Conservation (phyloP, 2,888 invertebrate genomes). For the Ornithoptera priamus region DNA sequence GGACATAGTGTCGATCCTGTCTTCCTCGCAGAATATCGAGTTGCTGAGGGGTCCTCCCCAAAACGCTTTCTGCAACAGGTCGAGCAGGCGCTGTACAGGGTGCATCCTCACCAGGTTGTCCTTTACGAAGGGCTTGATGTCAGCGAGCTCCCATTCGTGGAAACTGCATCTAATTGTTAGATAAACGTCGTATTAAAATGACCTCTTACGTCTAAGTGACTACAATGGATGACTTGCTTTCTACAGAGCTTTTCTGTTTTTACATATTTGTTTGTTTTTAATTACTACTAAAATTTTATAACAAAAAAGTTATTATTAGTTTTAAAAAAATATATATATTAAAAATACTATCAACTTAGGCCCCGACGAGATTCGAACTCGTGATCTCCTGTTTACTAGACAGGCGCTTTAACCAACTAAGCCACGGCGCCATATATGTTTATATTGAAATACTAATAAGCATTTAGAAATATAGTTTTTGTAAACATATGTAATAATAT, state of each 20-base stretch:
- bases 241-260: too few relatives aligned
- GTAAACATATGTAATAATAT: background rate
- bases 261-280: too few relatives aligned
- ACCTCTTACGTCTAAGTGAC: too few relatives aligned
- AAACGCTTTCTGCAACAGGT: constrained; percentile 58
- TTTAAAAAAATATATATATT: background rate
- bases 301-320: too few relatives aligned
- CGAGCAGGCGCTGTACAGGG: constrained; percentile 54
- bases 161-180: constrained; percentile 48
- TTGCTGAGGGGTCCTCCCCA: constrained; percentile 59
- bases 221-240: too few relatives aligned
- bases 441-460: background rate
- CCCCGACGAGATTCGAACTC: constrained; percentile 77
- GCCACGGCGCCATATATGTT: constrained; percentile 80
- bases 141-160: constrained; percentile 56
- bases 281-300: too few relatives aligned
- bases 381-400: constrained; percentile 77
- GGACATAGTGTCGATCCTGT: constrained; percentile 48
- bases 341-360: constrained; percentile 41
- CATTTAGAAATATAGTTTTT: background rate
- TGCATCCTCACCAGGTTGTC: constrained; percentile 50
- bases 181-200: too few relatives aligned
- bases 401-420: constrained; percentile 86
- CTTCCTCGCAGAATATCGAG: constrained; percentile 57
- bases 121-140: constrained; percentile 46